A percentile compares a stretch with the other conserved stretches of the same genome.
These are phyloP conservation scores for Falco rusticolus DNA, from an alignment of 2,797 vertebrate genomes.

Conservation along the genomic window DNA sequence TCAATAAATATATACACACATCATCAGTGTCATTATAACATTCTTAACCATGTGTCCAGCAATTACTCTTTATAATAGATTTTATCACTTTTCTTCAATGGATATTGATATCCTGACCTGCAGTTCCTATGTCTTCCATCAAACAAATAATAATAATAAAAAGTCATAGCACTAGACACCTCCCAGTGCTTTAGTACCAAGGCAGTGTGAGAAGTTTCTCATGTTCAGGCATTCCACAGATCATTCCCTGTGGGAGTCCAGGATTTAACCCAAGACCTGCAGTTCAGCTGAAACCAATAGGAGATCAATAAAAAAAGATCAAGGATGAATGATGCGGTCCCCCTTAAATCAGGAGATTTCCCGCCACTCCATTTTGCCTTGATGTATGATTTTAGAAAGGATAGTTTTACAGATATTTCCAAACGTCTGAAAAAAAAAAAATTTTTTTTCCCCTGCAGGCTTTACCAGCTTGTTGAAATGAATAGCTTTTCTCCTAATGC, in stretches of 20 bases:
- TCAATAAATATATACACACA: not conserved
- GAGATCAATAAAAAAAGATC: not conserved
- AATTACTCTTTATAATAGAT: not conserved
- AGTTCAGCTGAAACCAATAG: not conserved
- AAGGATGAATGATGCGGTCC: fast-evolving
- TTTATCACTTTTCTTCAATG: not conserved
- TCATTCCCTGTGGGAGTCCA: not conserved
- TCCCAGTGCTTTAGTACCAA: not conserved
- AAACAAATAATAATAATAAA: not conserved
- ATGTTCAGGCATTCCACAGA: not conserved
- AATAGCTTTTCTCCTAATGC: not conserved
- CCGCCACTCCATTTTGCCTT: not conserved
- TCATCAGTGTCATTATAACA: not conserved
- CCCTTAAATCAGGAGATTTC: not conserved
- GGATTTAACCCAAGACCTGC: not conserved
- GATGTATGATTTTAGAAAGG: not conserved
- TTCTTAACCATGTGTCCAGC: not conserved
- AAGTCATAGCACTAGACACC: fast-evolving
- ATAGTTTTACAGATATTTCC: not conserved
- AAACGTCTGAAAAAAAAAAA: not conserved
- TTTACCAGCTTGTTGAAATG: not conserved
- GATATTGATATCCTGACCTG: not conserved
- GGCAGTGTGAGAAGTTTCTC: not conserved
- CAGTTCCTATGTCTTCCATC: not conserved
- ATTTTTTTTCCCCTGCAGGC: not conserved